These are phyloP conservation scores for Solenopsis invicta DNA, from an alignment of 1,140 invertebrate species.

Conservation along the genomic window DNA sequence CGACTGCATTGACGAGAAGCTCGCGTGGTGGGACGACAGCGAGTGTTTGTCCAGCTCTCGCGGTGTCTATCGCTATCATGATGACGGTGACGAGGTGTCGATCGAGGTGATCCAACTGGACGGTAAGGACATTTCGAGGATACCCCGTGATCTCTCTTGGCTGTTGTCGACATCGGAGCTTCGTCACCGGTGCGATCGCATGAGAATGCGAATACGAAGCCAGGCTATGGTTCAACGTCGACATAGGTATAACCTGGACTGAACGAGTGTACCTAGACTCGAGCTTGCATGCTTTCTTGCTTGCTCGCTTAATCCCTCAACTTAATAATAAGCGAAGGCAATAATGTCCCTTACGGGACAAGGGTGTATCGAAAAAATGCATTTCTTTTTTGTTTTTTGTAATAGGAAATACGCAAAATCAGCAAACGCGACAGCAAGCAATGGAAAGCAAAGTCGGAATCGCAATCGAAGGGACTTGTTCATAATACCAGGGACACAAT, in stretches of 20 bases:
- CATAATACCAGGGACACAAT: constrained; percentile 93
- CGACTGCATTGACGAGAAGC: constrained; percentile 80
- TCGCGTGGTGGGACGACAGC: constrained; percentile 49
- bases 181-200: constrained; percentile 71
- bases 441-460: constrained; percentile 68
- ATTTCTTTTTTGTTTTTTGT: background rate
- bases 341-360: background rate
- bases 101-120: constrained; percentile 73
- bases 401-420: constrained; percentile 63
- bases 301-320: background rate
- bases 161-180: constrained; percentile 75
- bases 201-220: constrained; percentile 70
- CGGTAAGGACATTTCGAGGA: constrained; percentile 60
- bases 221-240: constrained; percentile 68
- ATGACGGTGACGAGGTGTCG: constrained; percentile 66
- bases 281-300: background rate
- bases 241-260: constrained; percentile 72
- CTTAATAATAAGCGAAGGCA: background rate
- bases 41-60: constrained; percentile 66
- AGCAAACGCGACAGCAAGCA: constrained; percentile 28
- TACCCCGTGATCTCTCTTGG: constrained; percentile 77
- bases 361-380: background rate
- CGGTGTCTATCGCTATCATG: constrained; percentile 54
- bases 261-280: background rate
- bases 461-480: constrained; percentile 89